These are phyloP conservation scores for Lithodes maja DNA, from an alignment of 2,888 invertebrate genomes.

Conservation along the genomic window DNA sequence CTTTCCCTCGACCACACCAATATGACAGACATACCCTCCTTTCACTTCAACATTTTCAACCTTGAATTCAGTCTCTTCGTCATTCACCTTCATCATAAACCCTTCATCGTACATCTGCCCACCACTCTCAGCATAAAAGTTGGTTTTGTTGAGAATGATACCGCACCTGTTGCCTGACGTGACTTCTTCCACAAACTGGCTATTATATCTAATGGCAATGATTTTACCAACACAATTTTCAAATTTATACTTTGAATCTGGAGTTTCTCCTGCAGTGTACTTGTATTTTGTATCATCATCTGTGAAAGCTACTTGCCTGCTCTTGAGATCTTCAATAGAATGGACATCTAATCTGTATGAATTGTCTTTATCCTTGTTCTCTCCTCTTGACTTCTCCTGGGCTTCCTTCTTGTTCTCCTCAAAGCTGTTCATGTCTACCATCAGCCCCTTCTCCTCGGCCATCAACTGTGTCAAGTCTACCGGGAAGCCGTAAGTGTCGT, in stretches of 20 bases:
- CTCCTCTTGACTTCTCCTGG: slow-evolving; percentile 76
- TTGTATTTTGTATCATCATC: slow-evolving; percentile 95
- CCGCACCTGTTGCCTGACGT: slow-evolving; percentile 92
- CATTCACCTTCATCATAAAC: slow-evolving; percentile 82
- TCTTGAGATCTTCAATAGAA: slow-evolving; percentile 92
- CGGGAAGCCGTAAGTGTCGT: slow-evolving; percentile 99
- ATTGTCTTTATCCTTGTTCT: slow-evolving; percentile 78
- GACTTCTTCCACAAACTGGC: slow-evolving; percentile 89
- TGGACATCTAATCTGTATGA: slow-evolving; percentile 95
- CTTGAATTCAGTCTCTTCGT: slow-evolving; percentile 86
- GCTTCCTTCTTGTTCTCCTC: slow-evolving; percentile 94
- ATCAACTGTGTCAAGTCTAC: slow-evolving; percentile 97
- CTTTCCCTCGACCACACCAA: slow-evolving; percentile 89
- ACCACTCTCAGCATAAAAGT: slow-evolving; percentile 99
- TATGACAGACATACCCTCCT: slow-evolving; percentile 96
- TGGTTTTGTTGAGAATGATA: slow-evolving; percentile 91
- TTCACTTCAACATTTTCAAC: slow-evolving; percentile 95
- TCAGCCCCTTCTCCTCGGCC: slow-evolving; percentile 95
- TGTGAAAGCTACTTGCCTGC: slow-evolving; percentile 84
- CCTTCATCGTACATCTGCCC: slow-evolving; percentile 99
- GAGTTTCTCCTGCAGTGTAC: slow-evolving; percentile 78
- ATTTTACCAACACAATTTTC: slow-evolving; percentile 80
- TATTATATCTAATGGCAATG: slow-evolving; percentile 86
- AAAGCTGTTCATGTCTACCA: slow-evolving; percentile 91
- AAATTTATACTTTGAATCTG: slow-evolving; percentile 54